Conservation (phyloP, 2,888 invertebrate species). For the Drosophila neonasuta region DNA sequence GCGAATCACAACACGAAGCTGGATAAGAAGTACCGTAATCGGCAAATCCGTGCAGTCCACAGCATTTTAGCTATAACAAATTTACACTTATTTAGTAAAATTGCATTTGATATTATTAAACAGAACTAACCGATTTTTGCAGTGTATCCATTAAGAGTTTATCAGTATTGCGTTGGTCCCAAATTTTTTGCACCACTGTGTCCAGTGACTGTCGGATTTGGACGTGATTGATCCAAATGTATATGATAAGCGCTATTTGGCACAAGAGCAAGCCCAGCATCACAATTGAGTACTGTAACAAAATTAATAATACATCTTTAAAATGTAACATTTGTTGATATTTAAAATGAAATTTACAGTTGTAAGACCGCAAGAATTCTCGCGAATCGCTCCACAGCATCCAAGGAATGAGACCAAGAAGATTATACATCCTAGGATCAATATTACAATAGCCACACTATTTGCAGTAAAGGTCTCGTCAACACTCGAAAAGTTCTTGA, state of each 20-base stretch:
- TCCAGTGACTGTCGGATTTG: slow-evolving; percentile 84
- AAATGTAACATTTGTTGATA: background rate
- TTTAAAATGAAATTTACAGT: slow-evolving; percentile 84
- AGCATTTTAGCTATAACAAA: slow-evolving; percentile 74
- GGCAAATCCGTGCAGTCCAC: slow-evolving; percentile 68
- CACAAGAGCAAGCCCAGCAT: slow-evolving; percentile 87
- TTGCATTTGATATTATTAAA: background rate
- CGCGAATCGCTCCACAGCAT: slow-evolving; percentile 94
- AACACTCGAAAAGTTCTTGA: slow-evolving; percentile 83
- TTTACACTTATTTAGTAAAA: background rate
- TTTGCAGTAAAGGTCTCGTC: slow-evolving; percentile 83
- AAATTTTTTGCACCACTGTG: slow-evolving; percentile 83
- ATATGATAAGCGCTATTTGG: slow-evolving; percentile 88
- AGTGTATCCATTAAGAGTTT: slow-evolving; percentile 71
- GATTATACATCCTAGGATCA: slow-evolving; percentile 87
- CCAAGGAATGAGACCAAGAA: slow-evolving; percentile 94
- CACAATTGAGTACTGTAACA: slow-evolving; percentile 88
- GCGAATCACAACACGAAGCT: slow-evolving; percentile 78
- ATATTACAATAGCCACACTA: slow-evolving; percentile 86
- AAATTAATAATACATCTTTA: background rate
- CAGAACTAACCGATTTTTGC: slow-evolving; percentile 69
- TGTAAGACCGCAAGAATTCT: slow-evolving; percentile 92
- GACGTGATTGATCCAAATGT: slow-evolving; percentile 86
- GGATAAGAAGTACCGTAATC: slow-evolving; percentile 71
- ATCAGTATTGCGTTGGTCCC: slow-evolving; percentile 68